These are phyloP conservation scores for Tinamus major DNA, from an alignment of 2,797 vertebrate genomes.

Conservation along the genomic window DNA sequence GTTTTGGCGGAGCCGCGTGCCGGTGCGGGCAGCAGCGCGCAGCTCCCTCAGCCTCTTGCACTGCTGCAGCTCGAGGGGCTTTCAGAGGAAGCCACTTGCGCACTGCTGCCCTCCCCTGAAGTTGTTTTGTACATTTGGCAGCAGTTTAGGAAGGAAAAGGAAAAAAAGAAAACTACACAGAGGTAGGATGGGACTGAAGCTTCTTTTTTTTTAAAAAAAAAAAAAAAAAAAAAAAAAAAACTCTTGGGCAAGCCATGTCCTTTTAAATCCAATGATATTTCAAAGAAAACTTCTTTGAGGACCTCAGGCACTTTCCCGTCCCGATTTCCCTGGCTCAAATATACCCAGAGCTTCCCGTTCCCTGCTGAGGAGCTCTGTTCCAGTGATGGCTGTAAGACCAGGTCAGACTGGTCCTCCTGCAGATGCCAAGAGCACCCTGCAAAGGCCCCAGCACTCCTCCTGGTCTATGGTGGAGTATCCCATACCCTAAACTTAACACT, in stretches of 20 bases:
- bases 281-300: neutral
- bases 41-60: neutral
- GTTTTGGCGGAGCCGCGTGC: neutral
- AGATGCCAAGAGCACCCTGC: neutral
- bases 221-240: too few relatives aligned
- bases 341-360: neutral
- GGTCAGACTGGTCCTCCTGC: too few relatives aligned
- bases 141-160: neutral
- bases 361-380: neutral
- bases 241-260: neutral
- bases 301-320: neutral
- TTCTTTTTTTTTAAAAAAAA: neutral
- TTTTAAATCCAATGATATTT: neutral
- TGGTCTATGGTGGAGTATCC: neutral
- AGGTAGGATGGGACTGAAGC: neutral
- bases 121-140: neutral
- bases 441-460: neutral
- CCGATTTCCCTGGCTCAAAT: neutral
- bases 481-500: rapidly evolving
- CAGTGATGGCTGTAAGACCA: neutral
- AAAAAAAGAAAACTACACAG: neutral
- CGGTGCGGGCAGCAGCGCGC: neutral
- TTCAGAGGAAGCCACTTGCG: neutral
- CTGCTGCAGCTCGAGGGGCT: neutral
- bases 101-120: neutral